These are phyloP conservation scores for Cephus rjabovi DNA, from an alignment of 2,888 invertebrate species.

Conservation along the genomic window DNA sequence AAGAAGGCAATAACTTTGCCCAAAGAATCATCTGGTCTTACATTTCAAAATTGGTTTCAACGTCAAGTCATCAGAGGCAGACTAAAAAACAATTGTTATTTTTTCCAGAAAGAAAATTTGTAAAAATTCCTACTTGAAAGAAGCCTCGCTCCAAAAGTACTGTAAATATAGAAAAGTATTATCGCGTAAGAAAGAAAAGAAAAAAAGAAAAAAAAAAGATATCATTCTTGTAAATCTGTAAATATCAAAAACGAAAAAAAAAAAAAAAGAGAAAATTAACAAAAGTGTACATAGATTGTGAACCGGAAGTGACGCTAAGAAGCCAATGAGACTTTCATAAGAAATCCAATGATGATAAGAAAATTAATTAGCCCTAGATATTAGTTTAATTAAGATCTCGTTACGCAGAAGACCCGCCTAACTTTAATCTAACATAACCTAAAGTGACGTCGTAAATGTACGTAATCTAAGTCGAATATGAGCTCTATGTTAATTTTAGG, in stretches of 20 bases:
- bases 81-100: neutral
- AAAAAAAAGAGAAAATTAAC: neutral
- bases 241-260: neutral
- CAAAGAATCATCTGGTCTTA: neutral
- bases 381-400: neutral
- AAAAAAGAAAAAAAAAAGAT: no score
- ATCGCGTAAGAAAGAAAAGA: neutral
- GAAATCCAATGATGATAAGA: neutral
- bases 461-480: neutral
- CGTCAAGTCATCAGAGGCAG: fast-evolving
- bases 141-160: neutral
- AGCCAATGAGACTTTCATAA: neutral
- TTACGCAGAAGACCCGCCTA: neutral
- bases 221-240: neutral
- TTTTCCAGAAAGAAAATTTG: neutral
- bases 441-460: neutral
- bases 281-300: neutral
- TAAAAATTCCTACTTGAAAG: neutral
- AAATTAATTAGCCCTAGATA: neutral
- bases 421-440: neutral
- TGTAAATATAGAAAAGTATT: neutral
- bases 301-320: neutral
- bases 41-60: neutral
- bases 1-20: neutral
- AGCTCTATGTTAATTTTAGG: neutral